A percentile compares a stretch with the other conserved stretches of the same genome.
Evolutionary conservation across 2,797 vertebrate species (phyloP).

Genomic region (Tapera naevia): DNA sequence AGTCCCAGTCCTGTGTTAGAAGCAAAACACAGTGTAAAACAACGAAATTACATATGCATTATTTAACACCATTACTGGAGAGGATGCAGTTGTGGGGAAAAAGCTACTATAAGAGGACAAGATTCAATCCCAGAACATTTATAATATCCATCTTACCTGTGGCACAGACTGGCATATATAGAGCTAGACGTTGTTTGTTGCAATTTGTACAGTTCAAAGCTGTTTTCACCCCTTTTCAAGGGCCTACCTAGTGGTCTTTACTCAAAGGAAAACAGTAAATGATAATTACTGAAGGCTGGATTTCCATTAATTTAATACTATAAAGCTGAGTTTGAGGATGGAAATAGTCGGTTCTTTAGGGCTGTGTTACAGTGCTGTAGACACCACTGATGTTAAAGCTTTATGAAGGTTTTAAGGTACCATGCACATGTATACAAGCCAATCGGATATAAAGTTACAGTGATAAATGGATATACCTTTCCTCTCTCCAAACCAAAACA

Average conservation of each 20-base stretch:
- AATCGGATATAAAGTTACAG: neutral
- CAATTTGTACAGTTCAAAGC: conserved; percentile 30
- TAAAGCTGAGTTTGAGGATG: neutral
- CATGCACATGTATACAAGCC: neutral
- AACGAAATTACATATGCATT: conserved; percentile 57
- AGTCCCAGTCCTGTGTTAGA: neutral
- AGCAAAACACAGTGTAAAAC: conserved; percentile 20
- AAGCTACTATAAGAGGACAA: conserved; percentile 15
- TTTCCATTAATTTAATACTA: neutral
- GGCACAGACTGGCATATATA: conserved; percentile 19
- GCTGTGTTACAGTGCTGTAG: neutral
- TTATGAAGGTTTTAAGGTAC: neutral
- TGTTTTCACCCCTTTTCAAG: neutral
- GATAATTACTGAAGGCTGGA: neutral
- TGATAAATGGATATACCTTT: neutral
- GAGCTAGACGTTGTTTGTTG: neutral
- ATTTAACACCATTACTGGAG: conserved; percentile 63
- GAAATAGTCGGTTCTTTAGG: neutral
- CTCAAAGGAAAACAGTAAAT: neutral
- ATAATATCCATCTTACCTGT: conserved; percentile 27
- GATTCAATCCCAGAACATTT: conserved; percentile 34
- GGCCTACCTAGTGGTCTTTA: neutral
- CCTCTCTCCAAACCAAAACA: neutral
- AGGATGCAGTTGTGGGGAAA: conserved; percentile 28
- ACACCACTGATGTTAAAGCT: neutral